Percentiles rank a stretch among this genome's conserved stretches.
These are phyloP conservation scores for Ophioderma brevispina DNA, from an alignment of 35 echinoderm and acorn worm species.

Conservation along the genomic window DNA sequence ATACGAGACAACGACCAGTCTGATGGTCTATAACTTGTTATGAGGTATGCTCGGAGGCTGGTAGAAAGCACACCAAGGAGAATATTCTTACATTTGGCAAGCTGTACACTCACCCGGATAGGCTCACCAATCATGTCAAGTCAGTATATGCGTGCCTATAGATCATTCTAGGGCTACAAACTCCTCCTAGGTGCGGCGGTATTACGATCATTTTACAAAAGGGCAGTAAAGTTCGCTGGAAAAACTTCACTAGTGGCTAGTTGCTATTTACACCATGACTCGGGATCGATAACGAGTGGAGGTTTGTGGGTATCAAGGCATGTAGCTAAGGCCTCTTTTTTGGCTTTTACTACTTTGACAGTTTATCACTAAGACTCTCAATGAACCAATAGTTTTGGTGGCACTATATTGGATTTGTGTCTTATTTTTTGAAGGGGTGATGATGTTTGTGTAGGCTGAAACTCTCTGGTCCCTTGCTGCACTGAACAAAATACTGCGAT, in stretches of 20 bases:
- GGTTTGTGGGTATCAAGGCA: background rate
- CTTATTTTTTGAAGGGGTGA: background rate
- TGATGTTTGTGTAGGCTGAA: background rate
- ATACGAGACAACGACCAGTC: too few relatives aligned
- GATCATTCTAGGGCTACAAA: background rate
- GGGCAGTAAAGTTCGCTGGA: background rate
- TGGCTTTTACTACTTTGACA: background rate
- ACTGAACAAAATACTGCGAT: background rate
- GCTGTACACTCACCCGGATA: conserved; percentile 19
- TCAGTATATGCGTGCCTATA: background rate
- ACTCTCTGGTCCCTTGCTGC: background rate
- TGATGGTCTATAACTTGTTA: background rate
- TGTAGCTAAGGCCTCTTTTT: background rate
- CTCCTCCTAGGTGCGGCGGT: background rate
- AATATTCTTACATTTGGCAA: conserved; percentile 10
- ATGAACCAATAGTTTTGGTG: background rate
- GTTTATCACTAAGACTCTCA: background rate
- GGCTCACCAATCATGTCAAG: conserved; percentile 22
- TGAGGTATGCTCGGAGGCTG: background rate
- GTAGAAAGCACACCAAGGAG: conserved; percentile 17
- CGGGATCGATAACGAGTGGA: background rate
- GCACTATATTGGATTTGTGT: background rate
- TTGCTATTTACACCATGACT: background rate
- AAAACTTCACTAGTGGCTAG: background rate
- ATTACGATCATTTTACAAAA: background rate